Evolutionary conservation across 2,113 vertebrate genomes (phyloP).

Genomic region (Lagenorhynchus albirostris): DNA sequence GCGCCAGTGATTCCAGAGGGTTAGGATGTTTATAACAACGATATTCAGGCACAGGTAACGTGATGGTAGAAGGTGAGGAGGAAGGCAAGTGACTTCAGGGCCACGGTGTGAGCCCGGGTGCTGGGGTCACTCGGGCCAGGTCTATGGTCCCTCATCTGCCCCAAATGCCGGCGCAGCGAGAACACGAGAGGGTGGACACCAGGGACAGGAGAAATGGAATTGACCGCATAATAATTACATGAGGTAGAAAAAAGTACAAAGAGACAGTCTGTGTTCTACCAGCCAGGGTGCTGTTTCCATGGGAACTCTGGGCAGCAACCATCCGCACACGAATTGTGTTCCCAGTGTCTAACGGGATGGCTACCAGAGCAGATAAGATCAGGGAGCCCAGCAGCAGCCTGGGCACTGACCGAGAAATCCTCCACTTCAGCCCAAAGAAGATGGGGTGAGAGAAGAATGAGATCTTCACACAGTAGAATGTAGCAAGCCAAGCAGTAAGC

Average conservation of each 20-base stretch:
- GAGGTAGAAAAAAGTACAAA: fast-evolving
- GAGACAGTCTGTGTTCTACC: fast-evolving
- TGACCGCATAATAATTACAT: neutral
- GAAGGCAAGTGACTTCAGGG: constrained; percentile 67
- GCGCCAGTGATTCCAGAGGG: neutral
- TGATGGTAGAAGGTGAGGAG: constrained; percentile 57
- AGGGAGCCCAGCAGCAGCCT: constrained; percentile 4
- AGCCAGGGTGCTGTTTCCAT: neutral
- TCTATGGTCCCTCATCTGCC: neutral
- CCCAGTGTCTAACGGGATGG: neutral
- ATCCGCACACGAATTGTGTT: neutral
- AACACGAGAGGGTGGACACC: constrained; percentile 45
- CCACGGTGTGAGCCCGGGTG: constrained; percentile 42
- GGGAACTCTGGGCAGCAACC: neutral
- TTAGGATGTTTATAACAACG: fast-evolving
- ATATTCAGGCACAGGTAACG: constrained; percentile 53
- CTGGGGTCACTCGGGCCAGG: neutral
- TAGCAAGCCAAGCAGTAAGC: constrained; percentile 28
- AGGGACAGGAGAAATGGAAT: constrained; percentile 49
- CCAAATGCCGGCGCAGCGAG: constrained; percentile 50
- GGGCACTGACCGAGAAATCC: neutral
- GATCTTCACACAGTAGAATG: constrained; percentile 56
- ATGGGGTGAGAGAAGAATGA: constrained; percentile 13
- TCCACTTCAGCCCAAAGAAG: constrained; percentile 50
- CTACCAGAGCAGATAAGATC: neutral